Conservation (phyloP, 2,113 vertebrate species). For the Sebastes schlegelii region DNA sequence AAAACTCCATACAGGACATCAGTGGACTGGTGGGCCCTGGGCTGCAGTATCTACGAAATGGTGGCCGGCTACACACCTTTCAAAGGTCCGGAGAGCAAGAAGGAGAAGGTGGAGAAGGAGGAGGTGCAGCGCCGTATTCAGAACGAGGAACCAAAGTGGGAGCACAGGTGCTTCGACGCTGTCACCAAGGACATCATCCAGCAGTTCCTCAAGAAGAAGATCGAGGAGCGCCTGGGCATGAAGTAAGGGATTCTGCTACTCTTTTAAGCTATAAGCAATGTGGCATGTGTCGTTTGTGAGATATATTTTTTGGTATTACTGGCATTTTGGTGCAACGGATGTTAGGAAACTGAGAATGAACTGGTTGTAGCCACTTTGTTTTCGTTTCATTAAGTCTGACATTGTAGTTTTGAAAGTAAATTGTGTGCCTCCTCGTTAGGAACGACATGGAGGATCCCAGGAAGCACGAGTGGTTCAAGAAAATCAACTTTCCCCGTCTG, state of each 20-base stretch:
- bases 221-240: slow-evolving; percentile 90
- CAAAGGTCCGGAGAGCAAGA: slow-evolving; percentile 87
- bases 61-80: slow-evolving; percentile 93
- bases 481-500: slow-evolving; percentile 91
- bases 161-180: slow-evolving; percentile 89
- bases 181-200: slow-evolving; percentile 89
- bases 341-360: background rate
- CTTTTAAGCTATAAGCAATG: background rate
- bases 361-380: background rate
- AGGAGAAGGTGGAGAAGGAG: slow-evolving; percentile 92
- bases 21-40: slow-evolving; percentile 97
- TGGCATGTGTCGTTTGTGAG: background rate
- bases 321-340: background rate
- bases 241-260: slow-evolving; percentile 82
- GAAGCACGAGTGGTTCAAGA: slow-evolving; percentile 92
- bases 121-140: slow-evolving; percentile 92
- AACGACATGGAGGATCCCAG: slow-evolving; percentile 89
- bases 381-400: background rate
- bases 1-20: slow-evolving; percentile 91
- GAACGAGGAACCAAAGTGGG: slow-evolving; percentile 90
- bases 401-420: background rate
- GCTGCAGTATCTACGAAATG: slow-evolving; percentile 97
- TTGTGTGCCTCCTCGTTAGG: slow-evolving; percentile 77
- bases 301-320: background rate
- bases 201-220: slow-evolving; percentile 91